phyloP scores from a whole-genome alignment of 2,113 vertebrate species.

The Pheucticus melanocephalus region DNA sequence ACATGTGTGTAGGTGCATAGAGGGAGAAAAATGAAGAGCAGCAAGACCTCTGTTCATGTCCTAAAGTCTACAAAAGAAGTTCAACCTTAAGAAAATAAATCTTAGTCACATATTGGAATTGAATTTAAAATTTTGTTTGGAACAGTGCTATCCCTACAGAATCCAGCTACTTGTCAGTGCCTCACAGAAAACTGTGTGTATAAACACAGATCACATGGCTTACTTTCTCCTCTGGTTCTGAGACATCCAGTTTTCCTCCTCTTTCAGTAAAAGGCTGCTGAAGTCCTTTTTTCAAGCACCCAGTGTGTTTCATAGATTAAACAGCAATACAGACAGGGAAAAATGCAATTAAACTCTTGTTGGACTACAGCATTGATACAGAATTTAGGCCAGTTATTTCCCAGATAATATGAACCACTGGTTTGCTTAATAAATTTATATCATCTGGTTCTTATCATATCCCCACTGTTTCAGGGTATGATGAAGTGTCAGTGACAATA shows the following conservation, averaged over 20 bases:
- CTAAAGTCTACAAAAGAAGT: neutral
- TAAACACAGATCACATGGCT: neutral
- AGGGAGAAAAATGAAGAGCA: neutral
- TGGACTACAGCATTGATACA: neutral
- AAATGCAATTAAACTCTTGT: constrained; percentile 35
- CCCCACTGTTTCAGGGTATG: constrained; percentile 25
- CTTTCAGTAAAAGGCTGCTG: neutral
- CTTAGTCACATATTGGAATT: neutral
- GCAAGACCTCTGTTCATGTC: neutral
- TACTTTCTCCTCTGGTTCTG: neutral
- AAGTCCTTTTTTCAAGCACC: neutral
- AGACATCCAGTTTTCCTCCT: neutral
- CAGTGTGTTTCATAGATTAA: neutral
- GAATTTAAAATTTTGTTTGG: neutral
- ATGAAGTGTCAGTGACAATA: constrained; percentile 65
- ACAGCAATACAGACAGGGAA: constrained; percentile 23
- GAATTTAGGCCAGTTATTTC: constrained; percentile 34
- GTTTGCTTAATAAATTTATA: constrained; percentile 63
- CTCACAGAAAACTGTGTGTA: neutral
- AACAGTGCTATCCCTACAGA: neutral
- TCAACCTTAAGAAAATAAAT: neutral
- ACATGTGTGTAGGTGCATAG: neutral
- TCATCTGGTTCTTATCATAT: constrained; percentile 72
- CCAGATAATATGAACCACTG: constrained; percentile 2
- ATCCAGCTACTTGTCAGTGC: neutral